Base-by-base conservation (phyloP, 2,888 invertebrate genomes). In the Drosophila mimetica region DNA sequence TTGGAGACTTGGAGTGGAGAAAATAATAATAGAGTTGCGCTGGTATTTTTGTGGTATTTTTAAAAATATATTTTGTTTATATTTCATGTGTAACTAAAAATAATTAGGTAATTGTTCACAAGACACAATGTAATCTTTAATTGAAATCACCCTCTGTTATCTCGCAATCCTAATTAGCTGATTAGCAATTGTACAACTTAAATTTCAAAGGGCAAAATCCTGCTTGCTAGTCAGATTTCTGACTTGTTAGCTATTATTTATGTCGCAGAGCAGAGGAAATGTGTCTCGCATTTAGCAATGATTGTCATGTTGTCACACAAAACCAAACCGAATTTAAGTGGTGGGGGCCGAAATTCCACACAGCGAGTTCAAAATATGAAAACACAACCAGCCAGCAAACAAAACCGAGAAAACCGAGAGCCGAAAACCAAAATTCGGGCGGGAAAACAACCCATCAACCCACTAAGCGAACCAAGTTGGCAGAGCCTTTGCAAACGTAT, bases 401-500 rank as follows among this genome's bases (percentile, higher is more conserved):
- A 47, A 41, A 41, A 57, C 42, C 54, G 18, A 47, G 61, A 22
- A 63, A 65, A 63, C 34, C 48, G 30, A 51, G 44, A 18, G 6
- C 30, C 37, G 11, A 32, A 30, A 39, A 55, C 37, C 58, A 66
- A 60, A 53, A 37, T 34, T 30, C 20, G 48, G 13, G 47, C n/a
- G 28, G 36, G 20, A 32, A 36, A 34, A 1, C 25, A 7, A 25
- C 7, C 25, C 25, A 7, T 7, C 25, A 25, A 16, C 46, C 32
- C 16, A 11, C 54, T n/a, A n/a, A n/a, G n/a, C 14, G 14, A 16
- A 2, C 54, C 14, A 14, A 34, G 47, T 30, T 22, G 32, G 16
- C n/a, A 71, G 59, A 53, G 70, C 80, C 66, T 76, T 80, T 77
- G 83, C 73, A 79, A 75, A 79, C 74, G 83, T 79, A 79, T 81